phyloP scores from a whole-genome alignment of 2,888 invertebrate genomes.

The Lasioglossum vierecki region DNA sequence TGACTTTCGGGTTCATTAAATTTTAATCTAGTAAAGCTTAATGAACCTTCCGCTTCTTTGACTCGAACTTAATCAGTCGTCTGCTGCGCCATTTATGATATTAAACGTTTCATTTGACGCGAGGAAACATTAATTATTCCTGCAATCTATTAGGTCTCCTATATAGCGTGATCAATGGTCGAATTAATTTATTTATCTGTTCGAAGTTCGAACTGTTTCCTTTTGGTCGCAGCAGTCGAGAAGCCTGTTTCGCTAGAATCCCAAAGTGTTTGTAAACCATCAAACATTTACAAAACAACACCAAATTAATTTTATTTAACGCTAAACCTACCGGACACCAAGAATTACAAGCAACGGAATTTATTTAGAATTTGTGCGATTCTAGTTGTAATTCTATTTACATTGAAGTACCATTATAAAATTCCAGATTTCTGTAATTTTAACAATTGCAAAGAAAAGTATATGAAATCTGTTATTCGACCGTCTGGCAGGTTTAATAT shows the following conservation, averaged over 20 bases:
- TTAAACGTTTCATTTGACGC: not conserved
- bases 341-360: not conserved
- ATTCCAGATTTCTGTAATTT: too few species aligned
- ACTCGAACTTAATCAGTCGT: not conserved
- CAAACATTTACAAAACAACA: not conserved
- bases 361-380: not conserved
- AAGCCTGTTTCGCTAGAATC: not conserved
- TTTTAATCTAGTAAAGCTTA: not conserved
- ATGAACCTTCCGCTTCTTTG: not conserved
- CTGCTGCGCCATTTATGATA: not conserved
- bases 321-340: too few species aligned
- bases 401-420: too few species aligned
- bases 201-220: not conserved
- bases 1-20: not conserved
- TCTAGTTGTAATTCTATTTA: not conserved
- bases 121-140: not conserved
- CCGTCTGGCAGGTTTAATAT: too few species aligned
- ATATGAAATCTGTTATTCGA: too few species aligned
- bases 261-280: not conserved
- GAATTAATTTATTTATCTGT: not conserved
- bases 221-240: not conserved
- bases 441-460: too few species aligned
- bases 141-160: not conserved
- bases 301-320: too few species aligned
- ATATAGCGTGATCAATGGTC: not conserved